phyloP scores from a whole-genome alignment of 2,797 vertebrate genomes.

The Sebastes umbrosus region DNA sequence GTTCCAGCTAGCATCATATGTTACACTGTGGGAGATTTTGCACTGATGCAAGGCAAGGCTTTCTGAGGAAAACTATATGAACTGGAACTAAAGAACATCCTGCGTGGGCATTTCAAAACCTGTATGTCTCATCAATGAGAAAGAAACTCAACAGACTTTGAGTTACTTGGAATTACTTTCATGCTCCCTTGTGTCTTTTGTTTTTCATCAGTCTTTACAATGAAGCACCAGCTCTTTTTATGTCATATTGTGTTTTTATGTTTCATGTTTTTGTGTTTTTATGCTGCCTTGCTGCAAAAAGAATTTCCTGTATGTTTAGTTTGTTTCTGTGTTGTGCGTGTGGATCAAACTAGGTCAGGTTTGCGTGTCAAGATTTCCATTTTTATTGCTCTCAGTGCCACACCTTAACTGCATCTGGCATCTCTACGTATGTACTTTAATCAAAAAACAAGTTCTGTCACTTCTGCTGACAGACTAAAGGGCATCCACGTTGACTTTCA shows the following conservation, averaged over 20 bases:
- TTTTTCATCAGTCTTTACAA: background rate
- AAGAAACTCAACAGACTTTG: background rate
- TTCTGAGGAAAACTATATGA: conserved; percentile 5
- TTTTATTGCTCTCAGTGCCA: background rate
- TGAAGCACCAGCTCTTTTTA: too few relatives aligned
- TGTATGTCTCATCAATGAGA: background rate
- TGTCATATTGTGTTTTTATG: too few relatives aligned
- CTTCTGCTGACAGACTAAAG: background rate
- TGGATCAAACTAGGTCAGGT: background rate
- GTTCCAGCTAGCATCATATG: background rate
- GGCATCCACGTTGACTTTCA: background rate
- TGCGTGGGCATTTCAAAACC: background rate
- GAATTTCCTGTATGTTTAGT: too few relatives aligned
- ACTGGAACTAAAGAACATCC: background rate
- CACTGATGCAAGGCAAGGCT: background rate
- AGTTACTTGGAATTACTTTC: background rate
- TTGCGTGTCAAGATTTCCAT: too few relatives aligned
- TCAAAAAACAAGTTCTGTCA: background rate
- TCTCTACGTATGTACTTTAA: background rate
- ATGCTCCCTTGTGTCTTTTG: background rate
- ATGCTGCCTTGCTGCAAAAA: too few relatives aligned
- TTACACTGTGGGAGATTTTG: background rate
- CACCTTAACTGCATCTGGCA: background rate
- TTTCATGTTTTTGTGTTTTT: too few relatives aligned
- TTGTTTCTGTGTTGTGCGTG: too few relatives aligned